Evolutionary conservation across 1,140 invertebrate species (phyloP).

Genomic region (Drosophila funebris): DNA sequence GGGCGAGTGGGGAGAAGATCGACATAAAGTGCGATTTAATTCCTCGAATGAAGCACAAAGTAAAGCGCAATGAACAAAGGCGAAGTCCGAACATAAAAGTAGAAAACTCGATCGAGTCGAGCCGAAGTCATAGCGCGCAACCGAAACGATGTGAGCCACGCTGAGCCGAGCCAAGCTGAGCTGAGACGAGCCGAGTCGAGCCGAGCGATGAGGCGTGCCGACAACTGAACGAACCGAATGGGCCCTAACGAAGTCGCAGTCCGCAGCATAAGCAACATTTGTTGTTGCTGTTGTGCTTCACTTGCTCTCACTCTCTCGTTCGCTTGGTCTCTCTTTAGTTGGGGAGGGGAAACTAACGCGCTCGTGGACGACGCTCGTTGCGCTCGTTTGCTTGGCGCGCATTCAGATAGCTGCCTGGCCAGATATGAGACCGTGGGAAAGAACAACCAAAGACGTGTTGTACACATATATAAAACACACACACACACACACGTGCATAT

Average conservation of each 20-base stretch:
- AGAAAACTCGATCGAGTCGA: slow-evolving; percentile 64
- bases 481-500: slow-evolving; percentile 1
- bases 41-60: slow-evolving; percentile 71
- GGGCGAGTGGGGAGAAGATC: background rate
- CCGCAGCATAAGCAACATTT: slow-evolving; percentile 69
- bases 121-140: slow-evolving; percentile 9
- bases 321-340: background rate
- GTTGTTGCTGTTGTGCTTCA: slow-evolving; percentile 39
- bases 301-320: slow-evolving; percentile 1
- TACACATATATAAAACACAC: slow-evolving; percentile 40
- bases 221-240: background rate
- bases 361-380: slow-evolving; percentile 47
- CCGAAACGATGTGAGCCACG: slow-evolving; percentile 23
- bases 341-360: slow-evolving; percentile 23
- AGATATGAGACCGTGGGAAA: slow-evolving; percentile 84
- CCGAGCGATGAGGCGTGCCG: slow-evolving; percentile 8
- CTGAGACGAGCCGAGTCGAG: background rate
- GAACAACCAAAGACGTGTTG: slow-evolving; percentile 83
- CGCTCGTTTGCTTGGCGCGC: slow-evolving; percentile 69
- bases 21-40: slow-evolving; percentile 76
- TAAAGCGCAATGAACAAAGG: slow-evolving; percentile 80
- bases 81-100: slow-evolving; percentile 53
- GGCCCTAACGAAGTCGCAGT: background rate
- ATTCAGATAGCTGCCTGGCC: slow-evolving; percentile 77
- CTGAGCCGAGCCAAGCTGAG: background rate